phyloP scores from a whole-genome alignment of 1,140 invertebrate genomes.

The Chironomus tepperi region DNA sequence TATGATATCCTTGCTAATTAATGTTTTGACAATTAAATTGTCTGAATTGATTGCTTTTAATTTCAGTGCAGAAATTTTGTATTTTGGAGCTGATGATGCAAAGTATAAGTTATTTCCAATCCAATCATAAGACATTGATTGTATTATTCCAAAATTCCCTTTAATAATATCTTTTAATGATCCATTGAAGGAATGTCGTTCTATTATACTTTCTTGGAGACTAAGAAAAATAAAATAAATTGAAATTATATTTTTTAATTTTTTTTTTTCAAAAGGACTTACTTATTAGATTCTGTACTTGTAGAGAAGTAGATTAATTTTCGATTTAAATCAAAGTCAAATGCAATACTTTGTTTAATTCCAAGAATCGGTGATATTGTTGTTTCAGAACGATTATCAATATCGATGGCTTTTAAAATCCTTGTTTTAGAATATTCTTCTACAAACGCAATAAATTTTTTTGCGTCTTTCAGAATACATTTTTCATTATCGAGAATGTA shows the following conservation, averaged over 20 bases:
- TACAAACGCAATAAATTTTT: not conserved
- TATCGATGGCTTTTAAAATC: not conserved
- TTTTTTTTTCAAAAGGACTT: not conserved
- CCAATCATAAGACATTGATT: constrained; percentile 68
- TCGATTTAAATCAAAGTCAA: not conserved
- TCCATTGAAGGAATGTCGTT: constrained; percentile 70
- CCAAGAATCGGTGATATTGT: not conserved
- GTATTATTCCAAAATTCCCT: constrained; percentile 50
- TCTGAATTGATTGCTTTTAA: constrained; percentile 32
- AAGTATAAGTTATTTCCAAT: constrained; percentile 70
- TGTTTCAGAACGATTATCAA: not conserved
- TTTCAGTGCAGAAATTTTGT: constrained; percentile 34
- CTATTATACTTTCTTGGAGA: constrained; percentile 48
- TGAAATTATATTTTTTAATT: too few relatives aligned
- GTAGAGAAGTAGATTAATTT: not conserved
- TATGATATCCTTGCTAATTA: constrained; percentile 14
- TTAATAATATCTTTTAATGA: constrained; percentile 50
- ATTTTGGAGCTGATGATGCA: constrained; percentile 46
- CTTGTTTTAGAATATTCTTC: not conserved
- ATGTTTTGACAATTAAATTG: constrained; percentile 29
- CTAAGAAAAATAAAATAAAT: constrained; percentile 19
- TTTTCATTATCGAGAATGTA: not conserved
- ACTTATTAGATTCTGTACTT: constrained; percentile 25
- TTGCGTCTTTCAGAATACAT: not conserved
- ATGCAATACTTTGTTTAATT: not conserved